Base-by-base conservation (phyloP, 2,888 invertebrate genomes). In the Corythucha ciliata region DNA sequence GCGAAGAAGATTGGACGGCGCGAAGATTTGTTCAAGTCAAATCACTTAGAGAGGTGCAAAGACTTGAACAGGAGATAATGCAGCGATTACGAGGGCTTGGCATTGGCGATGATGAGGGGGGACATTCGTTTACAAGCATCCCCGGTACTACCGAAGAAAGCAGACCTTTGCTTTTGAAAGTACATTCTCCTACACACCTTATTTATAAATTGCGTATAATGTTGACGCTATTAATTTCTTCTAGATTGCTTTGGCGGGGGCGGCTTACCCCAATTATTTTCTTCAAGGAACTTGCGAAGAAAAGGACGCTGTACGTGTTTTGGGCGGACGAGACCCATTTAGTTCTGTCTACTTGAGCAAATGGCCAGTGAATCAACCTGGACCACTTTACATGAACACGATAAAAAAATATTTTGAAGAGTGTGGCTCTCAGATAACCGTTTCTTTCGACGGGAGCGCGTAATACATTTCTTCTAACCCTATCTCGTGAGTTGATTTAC, bases 211-310 rank as follows among this genome's bases (percentile, higher is more conserved):
- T n/a, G n/a, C n/a, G n/a, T n/a, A n/a, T n/a, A n/a, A n/a, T n/a
- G n/a, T n/a, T n/a, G n/a, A n/a, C n/a, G n/a, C n/a, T n/a, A n/a
- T n/a, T n/a, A n/a, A n/a, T n/a, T n/a, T n/a, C n/a, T n/a, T n/a
- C n/a, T n/a, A 61, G 61, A 39, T 61, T 2, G 53, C 56, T 6
- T 46, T 60, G 16, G 59, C 56, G 16, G 90, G 87, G 2, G 92
- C 93, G 2, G 92, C 92, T 68, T 96, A 92, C 70, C 96, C 96
- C 0, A 82, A 93, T 68, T 94, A 86, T 68, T 94, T 88, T 69
- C 68, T 80, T 18, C 74, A 78, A 26, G 63, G 69, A 7, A 64
- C 70, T 18, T 64, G 26, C 72, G 74, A 79, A 55, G 84, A 87
- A 64, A 71, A 77, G 1, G 75, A 78, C 22, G 78, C 83, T 0